Evolutionary conservation across 2,888 invertebrate genomes (phyloP), one percentile per base, ranked within the genome.

Genomic region (Biston stratarius): DNA sequence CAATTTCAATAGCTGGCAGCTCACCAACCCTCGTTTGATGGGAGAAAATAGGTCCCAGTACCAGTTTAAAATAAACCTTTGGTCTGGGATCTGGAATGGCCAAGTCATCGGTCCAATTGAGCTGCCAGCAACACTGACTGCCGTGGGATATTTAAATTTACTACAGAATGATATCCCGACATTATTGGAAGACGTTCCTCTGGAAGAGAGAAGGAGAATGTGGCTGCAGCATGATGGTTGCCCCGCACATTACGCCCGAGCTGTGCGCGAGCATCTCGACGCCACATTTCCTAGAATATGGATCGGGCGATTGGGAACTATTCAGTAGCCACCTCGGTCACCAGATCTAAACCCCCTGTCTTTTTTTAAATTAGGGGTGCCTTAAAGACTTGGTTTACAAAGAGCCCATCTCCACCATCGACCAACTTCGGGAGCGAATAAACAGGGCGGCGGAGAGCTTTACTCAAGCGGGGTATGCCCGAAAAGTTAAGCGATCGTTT

Each of bases 141-240:
- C 8, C 38, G 38, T 8, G 38, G 9, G 38, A 8, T 38, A 38
- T 9, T 33, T 56, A 7, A 11, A 44, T 33, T 56, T 56, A 42
- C 44, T 56, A 6, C 42, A 33, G 42, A 56, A 56, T 56, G 56
- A 56, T 15, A 11, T 56, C 11, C 56, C 42, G 11, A 56, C 5
- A 1, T 33, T 44, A 8, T 10, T 57, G 10, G 34, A 57, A 36
- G 34, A 57, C n/a, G 36, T 45, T 12, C 34, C 57, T 6, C 14
- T 47, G 8, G 14, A 42, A 45, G 12, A 36, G 11, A 45, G 42
- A 5, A 38, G 34, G 12, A 24, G 3, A 5, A 47, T 59, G 48
- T 48, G 58, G 48, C 9, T 48, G 15, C 58, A 59, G 38, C 36
- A 59, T 11, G 48, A 59, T 24, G 58, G 58, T 24, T 59, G 58